Percentiles rank a stretch among this genome's conserved stretches.
Conservation (phyloP, 1,140 invertebrate genomes). For the Leguminivora glycinivorella region DNA sequence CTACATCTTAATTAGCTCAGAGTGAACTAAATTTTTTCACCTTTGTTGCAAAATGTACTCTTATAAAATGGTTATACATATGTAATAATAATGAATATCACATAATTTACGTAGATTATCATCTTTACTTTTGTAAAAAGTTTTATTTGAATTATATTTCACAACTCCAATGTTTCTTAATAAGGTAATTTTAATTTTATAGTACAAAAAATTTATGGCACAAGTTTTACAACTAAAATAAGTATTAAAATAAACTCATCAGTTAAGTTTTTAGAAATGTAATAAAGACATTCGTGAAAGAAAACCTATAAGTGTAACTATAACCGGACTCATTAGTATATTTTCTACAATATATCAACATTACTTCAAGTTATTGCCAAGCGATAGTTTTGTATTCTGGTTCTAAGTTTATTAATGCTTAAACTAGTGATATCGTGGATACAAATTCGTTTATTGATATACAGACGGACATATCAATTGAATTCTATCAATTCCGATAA, state of each 20-base stretch:
- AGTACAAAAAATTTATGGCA: constrained; percentile 65
- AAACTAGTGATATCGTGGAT: constrained; percentile 73
- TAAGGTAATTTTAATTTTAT: constrained; percentile 43
- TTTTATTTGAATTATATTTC: constrained; percentile 65
- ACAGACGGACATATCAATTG: constrained; percentile 69
- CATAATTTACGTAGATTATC: constrained; percentile 75
- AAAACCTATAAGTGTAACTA: background rate
- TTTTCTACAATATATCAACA: constrained; percentile 54
- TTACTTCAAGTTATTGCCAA: constrained; percentile 75
- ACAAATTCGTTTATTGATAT: constrained; percentile 75
- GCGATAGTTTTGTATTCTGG: constrained; percentile 62
- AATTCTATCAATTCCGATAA: constrained; percentile 69
- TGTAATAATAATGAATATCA: constrained; percentile 60
- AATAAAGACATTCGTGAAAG: background rate
- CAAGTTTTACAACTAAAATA: constrained; percentile 54
- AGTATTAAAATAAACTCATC: constrained; percentile 18
- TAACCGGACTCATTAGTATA: constrained; percentile 1
- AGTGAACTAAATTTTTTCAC: background rate
- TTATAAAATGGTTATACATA: constrained; percentile 52
- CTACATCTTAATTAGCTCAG: no score
- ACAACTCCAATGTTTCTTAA: constrained; percentile 68
- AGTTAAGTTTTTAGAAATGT: background rate
- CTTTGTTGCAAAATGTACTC: background rate
- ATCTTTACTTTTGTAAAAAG: constrained; percentile 58
- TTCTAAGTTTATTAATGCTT: constrained; percentile 51